These are phyloP conservation scores for Sipha flava DNA, from an alignment of 1,140 invertebrate genomes.

Conservation along the genomic window DNA sequence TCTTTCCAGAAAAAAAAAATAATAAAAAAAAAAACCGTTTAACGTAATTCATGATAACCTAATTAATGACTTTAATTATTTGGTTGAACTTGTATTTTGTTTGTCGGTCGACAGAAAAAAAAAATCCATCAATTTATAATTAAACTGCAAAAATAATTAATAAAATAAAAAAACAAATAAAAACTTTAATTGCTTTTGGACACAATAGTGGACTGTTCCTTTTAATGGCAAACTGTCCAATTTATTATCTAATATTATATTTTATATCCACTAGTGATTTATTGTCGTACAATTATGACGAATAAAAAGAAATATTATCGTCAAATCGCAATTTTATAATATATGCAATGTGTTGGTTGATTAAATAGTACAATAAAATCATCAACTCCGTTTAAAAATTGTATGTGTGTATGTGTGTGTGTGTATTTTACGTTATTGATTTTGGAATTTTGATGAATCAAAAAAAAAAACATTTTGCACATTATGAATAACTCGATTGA, in stretches of 20 bases:
- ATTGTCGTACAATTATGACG: background rate
- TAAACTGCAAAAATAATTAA: conserved; percentile 13
- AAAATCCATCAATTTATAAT: conserved; percentile 18
- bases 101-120: background rate
- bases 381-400: too few relatives aligned
- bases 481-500: too few relatives aligned
- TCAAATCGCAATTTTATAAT: background rate
- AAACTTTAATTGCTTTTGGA: conserved; percentile 12
- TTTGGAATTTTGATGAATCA: too few relatives aligned
- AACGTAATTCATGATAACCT: conserved; percentile 26
- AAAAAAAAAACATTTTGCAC: too few relatives aligned
- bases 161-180: conserved; percentile 22
- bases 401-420: background rate
- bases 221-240: conserved; percentile 4
- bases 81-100: background rate
- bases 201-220: background rate
- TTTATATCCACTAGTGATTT: background rate
- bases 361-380: background rate
- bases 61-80: conserved; percentile 29
- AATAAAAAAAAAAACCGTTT: background rate
- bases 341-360: too few relatives aligned
- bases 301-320: background rate
- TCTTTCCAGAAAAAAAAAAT: background rate
- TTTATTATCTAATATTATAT: conserved; percentile 10
- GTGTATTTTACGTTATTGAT: background rate